A percentile compares a stretch with the other conserved stretches of the same genome.
phyloP scores from a whole-genome alignment of 2,797 vertebrate genomes.

The Rachycentron canadum region DNA sequence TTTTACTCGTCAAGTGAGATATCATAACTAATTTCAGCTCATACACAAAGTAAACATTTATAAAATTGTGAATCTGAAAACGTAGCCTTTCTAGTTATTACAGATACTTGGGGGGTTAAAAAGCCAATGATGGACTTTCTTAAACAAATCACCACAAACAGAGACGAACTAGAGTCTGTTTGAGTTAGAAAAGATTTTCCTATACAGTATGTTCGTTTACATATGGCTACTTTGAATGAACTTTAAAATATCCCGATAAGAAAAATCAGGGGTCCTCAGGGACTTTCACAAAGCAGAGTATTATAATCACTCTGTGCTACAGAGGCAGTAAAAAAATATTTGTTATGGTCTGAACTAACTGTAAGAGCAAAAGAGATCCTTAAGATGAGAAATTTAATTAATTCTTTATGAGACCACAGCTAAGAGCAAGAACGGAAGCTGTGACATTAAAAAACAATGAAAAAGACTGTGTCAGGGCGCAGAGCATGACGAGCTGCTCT shows the following conservation, averaged over 20 bases:
- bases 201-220: too few relatives aligned
- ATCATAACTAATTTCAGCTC: too few relatives aligned
- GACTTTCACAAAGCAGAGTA: conserved; percentile 6
- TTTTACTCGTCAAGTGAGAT: too few relatives aligned
- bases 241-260: neutral
- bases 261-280: neutral
- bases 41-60: too few relatives aligned
- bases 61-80: too few relatives aligned
- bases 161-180: too few relatives aligned
- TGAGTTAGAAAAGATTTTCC: too few relatives aligned
- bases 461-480: conserved; percentile 6
- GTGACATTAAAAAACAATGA: conserved; percentile 15
- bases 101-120: too few relatives aligned
- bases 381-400: neutral
- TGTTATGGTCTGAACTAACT: neutral
- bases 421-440: neutral
- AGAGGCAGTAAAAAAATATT: neutral
- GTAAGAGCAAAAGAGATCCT: neutral
- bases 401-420: conserved; percentile 9
- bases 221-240: too few relatives aligned
- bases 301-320: neutral
- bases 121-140: too few relatives aligned
- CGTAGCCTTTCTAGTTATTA: too few relatives aligned
- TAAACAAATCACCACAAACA: too few relatives aligned
- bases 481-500: conserved; percentile 9